A percentile compares a stretch with the other conserved stretches of the same genome.
Conservation (phyloP, 2,888 invertebrate species). For the Ypsolopha scabrella region DNA sequence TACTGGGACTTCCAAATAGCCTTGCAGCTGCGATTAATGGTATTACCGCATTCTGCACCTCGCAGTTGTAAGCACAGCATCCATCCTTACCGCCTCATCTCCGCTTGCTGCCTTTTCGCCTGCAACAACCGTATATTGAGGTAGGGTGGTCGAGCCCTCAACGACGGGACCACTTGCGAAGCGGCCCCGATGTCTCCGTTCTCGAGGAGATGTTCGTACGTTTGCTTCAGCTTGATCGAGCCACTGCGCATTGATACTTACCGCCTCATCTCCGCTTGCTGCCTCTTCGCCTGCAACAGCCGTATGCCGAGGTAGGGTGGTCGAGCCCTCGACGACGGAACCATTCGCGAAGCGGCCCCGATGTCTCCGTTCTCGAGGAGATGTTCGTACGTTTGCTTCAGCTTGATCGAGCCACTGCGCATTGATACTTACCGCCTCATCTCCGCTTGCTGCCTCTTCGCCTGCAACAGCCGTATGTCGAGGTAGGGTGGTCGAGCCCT, state of each 20-base stretch:
- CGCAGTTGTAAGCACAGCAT: too few species aligned
- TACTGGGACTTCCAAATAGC: too few species aligned
- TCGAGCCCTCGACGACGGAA: slow-evolving; percentile 84
- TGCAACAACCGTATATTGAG: slow-evolving; percentile 96
- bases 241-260: slow-evolving; percentile 94
- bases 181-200: slow-evolving; percentile 96
- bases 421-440: too few species aligned
- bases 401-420: slow-evolving; percentile 91
- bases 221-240: slow-evolving; percentile 93
- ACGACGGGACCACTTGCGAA: slow-evolving; percentile 85
- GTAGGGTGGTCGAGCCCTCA: slow-evolving; percentile 90
- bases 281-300: slow-evolving; percentile 94
- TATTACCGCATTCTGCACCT: too few species aligned
- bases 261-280: slow-evolving; percentile 99
- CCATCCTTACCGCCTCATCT: slow-evolving; percentile 71
- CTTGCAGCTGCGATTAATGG: too few species aligned
- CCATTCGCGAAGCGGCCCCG: slow-evolving; percentile 86
- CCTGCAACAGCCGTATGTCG: slow-evolving; percentile 95
- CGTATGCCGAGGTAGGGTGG: slow-evolving; percentile 97
- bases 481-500: slow-evolving; percentile 92
- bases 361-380: slow-evolving; percentile 98
- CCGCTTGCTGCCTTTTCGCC: slow-evolving; percentile 98
- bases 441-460: slow-evolving; percentile 98
- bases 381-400: slow-evolving; percentile 97
- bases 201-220: slow-evolving; percentile 96